phyloP scores from a whole-genome alignment of 2,888 invertebrate genomes.

The Caenorhabditis zanzibari region DNA sequence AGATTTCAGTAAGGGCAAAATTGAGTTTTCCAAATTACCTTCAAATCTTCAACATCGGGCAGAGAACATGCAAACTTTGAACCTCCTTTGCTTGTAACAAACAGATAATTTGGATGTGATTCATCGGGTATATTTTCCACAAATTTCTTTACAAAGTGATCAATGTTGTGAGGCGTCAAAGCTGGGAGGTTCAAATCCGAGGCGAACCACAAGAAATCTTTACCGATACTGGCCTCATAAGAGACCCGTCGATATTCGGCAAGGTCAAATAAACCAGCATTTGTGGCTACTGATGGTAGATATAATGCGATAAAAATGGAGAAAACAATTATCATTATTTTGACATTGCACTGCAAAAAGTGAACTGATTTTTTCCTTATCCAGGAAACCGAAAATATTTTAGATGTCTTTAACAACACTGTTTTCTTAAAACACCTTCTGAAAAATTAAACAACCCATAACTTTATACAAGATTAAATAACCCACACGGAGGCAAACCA shows the following conservation, averaged over 20 bases:
- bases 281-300: constrained; percentile 16
- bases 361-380: neutral
- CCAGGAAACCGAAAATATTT: constrained; percentile 18
- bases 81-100: constrained; percentile 52
- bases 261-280: constrained; percentile 44
- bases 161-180: constrained; percentile 39
- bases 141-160: constrained; percentile 37
- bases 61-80: constrained; percentile 46
- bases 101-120: constrained; percentile 29
- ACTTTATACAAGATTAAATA: constrained; percentile 18
- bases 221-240: constrained; percentile 40
- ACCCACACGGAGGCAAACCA: constrained; percentile 15
- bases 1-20: too few species aligned
- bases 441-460: constrained; percentile 3
- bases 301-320: constrained; percentile 23
- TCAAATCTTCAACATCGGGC: constrained; percentile 40
- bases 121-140: constrained; percentile 36
- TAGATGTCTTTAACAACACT: constrained; percentile 21
- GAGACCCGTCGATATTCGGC: constrained; percentile 39
- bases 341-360: constrained; percentile 32
- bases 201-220: constrained; percentile 52
- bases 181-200: constrained; percentile 28
- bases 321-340: constrained; percentile 11
- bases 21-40: too few species aligned
- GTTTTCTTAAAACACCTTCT: too few species aligned